phyloP scores from a whole-genome alignment of 2,888 invertebrate species.

The Anorthoa munda region DNA sequence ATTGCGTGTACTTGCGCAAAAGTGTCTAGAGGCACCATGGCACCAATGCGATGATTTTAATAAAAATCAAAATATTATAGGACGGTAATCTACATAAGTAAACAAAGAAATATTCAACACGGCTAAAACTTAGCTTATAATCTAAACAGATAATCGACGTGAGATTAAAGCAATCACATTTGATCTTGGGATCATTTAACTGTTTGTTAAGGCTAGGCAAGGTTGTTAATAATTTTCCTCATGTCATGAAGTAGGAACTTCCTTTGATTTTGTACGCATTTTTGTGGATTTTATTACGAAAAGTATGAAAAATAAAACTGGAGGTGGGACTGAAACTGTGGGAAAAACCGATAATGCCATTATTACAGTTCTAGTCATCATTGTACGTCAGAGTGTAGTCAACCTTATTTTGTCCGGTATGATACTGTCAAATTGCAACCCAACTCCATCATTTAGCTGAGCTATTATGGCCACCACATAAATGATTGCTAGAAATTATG shows the following conservation, averaged over 20 bases:
- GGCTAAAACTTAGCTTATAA: constrained; percentile 15
- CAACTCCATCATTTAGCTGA: background rate
- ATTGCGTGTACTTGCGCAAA: no score
- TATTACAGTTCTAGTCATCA: background rate
- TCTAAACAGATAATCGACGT: constrained; percentile 8
- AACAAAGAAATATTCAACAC: no score
- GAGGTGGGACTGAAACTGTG: no score
- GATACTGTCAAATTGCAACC: background rate
- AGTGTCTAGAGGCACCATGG: no score
- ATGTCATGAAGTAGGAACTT: background rate
- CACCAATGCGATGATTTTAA: no score
- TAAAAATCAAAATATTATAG: no score
- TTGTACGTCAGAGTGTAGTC: background rate
- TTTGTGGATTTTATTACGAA: background rate
- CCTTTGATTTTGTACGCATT: background rate
- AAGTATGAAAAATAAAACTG: background rate
- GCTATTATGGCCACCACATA: background rate
- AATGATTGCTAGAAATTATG: background rate
- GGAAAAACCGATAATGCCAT: background rate
- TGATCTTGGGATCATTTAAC: constrained; percentile 36
- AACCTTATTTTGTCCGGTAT: background rate
- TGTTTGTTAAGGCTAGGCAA: constrained; percentile 9
- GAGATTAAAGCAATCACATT: constrained; percentile 18
- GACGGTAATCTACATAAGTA: no score
- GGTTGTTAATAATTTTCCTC: background rate